Conservation (phyloP, 2,113 vertebrate genomes). For the Mohoua ochrocephala region DNA sequence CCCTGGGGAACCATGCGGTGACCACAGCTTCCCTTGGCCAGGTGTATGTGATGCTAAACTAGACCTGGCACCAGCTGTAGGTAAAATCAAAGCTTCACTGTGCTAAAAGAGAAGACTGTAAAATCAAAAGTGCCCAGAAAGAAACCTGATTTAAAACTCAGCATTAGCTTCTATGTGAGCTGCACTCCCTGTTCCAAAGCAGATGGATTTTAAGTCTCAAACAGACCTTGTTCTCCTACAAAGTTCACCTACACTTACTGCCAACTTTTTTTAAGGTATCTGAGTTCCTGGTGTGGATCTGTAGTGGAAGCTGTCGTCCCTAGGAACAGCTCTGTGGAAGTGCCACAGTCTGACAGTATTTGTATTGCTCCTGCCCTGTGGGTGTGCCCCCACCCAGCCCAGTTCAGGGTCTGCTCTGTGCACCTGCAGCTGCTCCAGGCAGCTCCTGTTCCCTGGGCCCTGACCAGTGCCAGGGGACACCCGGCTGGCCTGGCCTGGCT, state of each 20-base stretch:
- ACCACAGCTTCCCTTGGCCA: not conserved
- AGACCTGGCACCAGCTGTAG: not conserved
- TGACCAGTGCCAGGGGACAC: not conserved
- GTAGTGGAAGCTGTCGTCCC: not conserved
- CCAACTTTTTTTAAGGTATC: not conserved
- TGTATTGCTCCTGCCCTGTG: not conserved
- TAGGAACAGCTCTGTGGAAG: not conserved
- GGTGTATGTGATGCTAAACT: not conserved
- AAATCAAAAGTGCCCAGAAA: too few relatives aligned
- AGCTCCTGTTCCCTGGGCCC: not conserved
- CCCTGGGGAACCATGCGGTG: not conserved
- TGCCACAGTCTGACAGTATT: not conserved
- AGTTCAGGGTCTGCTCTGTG: not conserved
- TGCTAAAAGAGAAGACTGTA: not conserved
- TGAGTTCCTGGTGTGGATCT: not conserved
- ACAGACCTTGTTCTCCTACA: not conserved
- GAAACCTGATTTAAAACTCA: not conserved
- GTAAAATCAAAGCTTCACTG: not conserved
- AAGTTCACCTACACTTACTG: not conserved
- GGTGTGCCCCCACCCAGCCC: not conserved
- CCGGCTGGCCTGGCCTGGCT: not conserved
- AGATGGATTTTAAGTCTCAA: not conserved
- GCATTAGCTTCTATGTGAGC: accelerated
- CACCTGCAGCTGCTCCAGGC: not conserved
- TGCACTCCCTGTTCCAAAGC: not conserved